phyloP scores from a whole-genome alignment of 2,888 invertebrate genomes.

The Morpho helenor region DNA sequence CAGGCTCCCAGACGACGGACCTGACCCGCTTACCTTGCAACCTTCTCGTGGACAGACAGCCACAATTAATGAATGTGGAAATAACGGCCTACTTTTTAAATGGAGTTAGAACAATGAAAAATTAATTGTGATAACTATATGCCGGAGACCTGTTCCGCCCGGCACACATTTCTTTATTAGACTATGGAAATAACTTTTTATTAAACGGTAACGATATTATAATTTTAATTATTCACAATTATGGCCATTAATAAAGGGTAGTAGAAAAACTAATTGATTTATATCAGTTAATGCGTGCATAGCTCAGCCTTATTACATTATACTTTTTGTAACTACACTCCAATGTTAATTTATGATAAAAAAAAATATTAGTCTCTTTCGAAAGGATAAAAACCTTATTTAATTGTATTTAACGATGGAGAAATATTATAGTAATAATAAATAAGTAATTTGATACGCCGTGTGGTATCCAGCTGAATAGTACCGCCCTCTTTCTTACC shows the following conservation, averaged over 20 bases:
- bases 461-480: no score
- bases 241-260: not conserved
- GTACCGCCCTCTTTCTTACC: no score
- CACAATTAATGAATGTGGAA: conserved; percentile 37
- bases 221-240: conserved; percentile 5
- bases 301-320: no score
- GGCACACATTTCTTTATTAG: conserved; percentile 20
- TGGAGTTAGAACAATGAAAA: conserved; percentile 31
- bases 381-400: no score
- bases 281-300: not conserved
- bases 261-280: conserved; percentile 1
- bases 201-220: conserved; percentile 12
- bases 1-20: conserved; percentile 51
- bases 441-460: no score
- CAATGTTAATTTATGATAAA: no score
- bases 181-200: conserved; percentile 16
- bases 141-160: not conserved
- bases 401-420: no score
- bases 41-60: conserved; percentile 33
- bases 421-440: no score
- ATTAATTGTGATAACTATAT: conserved; percentile 31
- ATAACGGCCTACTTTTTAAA: conserved; percentile 35
- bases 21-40: conserved; percentile 61
- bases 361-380: not conserved
- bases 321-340: no score